Conservation (phyloP, 2,113 vertebrate genomes). For the Ophiodon elongatus region DNA sequence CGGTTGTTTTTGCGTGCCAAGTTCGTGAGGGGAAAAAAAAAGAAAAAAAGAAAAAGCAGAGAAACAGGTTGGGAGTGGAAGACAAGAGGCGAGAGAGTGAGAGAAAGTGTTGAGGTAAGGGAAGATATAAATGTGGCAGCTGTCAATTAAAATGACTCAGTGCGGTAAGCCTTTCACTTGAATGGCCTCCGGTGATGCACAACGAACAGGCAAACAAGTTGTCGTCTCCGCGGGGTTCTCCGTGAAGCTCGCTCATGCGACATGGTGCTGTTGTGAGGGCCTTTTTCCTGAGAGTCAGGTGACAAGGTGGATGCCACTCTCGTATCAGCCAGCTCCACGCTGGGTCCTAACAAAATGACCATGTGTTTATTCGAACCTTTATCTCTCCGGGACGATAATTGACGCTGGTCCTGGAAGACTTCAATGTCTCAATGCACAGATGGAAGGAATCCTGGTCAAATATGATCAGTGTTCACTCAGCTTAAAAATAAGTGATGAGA, state of each 20-base stretch:
- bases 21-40: background rate
- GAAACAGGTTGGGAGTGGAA: background rate
- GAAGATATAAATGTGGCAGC: constrained; percentile 33
- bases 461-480: background rate
- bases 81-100: background rate
- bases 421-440: background rate
- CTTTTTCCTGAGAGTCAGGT: too few species aligned
- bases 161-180: constrained; percentile 53
- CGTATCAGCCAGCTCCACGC: background rate
- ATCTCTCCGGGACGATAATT: too few species aligned
- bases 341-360: background rate
- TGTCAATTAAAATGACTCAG: constrained; percentile 58
- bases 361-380: background rate
- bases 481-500: too few species aligned
- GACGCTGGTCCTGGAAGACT: background rate
- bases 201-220: constrained; percentile 48
- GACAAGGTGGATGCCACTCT: background rate
- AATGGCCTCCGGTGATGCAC: constrained; percentile 37
- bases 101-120: constrained; percentile 46
- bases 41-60: constrained; percentile 10
- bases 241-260: too few species aligned
- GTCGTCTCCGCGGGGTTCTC: constrained; percentile 35
- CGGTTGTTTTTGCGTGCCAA: constrained; percentile 48
- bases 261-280: too few species aligned
- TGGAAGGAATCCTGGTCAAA: background rate